phyloP scores from a whole-genome alignment of 2,888 invertebrate genomes.

The Pyrgus malvae region DNA sequence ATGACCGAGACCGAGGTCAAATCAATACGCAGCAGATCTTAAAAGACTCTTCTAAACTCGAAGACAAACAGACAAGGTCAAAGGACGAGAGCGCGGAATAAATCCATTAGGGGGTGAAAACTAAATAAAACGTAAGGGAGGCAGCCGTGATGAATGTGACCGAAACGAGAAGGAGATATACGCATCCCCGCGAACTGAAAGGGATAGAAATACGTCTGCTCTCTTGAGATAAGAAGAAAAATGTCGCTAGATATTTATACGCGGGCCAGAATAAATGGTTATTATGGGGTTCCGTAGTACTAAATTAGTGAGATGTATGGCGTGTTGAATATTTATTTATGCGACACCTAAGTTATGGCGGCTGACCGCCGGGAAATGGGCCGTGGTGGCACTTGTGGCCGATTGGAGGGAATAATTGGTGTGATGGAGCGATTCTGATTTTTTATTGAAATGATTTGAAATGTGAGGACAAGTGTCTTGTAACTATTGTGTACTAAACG shows the following conservation, averaged over 20 bases:
- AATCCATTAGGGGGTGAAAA: constrained; percentile 74
- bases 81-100: constrained; percentile 58
- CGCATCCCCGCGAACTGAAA: constrained; percentile 38
- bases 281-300: constrained; percentile 72
- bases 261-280: constrained; percentile 71
- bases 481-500: too few species aligned
- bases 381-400: constrained; percentile 6
- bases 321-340: constrained; percentile 78
- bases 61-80: constrained; percentile 67
- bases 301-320: constrained; percentile 80
- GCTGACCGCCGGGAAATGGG: constrained; percentile 37
- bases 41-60: constrained; percentile 31
- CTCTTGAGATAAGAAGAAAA: constrained; percentile 77
- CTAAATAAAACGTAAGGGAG: constrained; percentile 74
- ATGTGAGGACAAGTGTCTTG: too few species aligned
- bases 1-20: constrained; percentile 28
- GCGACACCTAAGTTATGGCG: constrained; percentile 56
- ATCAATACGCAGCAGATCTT: constrained; percentile 32
- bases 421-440: constrained; percentile 2
- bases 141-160: constrained; percentile 56
- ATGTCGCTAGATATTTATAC: constrained; percentile 77
- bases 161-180: constrained; percentile 43
- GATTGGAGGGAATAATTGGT: constrained; percentile 16
- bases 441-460: constrained; percentile 7
- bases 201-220: constrained; percentile 58